phyloP scores from a whole-genome alignment of 2,797 vertebrate genomes.

The Chaenodraco wilsoni region DNA sequence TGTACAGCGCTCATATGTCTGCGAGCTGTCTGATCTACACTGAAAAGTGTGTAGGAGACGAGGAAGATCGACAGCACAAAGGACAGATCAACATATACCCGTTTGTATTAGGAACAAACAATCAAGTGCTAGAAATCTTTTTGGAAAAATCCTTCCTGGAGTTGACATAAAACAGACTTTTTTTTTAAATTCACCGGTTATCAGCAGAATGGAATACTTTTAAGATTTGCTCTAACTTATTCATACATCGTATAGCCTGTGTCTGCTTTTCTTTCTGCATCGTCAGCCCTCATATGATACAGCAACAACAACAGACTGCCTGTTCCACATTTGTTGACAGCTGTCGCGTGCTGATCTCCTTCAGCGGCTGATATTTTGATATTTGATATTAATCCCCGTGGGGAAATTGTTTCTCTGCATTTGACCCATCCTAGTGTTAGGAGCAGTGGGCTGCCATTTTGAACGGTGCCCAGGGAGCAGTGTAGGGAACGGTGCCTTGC shows the following conservation, averaged over 20 bases:
- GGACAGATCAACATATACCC: neutral
- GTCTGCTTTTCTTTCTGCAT: neutral
- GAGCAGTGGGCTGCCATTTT: no score
- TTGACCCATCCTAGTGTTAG: no score
- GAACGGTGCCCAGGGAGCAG: no score
- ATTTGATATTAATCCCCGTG: no score
- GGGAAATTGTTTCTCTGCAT: no score
- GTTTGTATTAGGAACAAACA: neutral
- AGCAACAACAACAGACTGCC: neutral
- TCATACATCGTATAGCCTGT: neutral
- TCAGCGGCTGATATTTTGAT: neutral
- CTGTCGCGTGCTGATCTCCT: constrained; percentile 20
- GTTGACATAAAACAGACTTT: neutral
- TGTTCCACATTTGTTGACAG: constrained; percentile 20
- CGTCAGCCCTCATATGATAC: constrained; percentile 16
- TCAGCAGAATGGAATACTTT: neutral
- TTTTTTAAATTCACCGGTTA: neutral
- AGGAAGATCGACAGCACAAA: neutral
- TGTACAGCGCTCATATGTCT: neutral
- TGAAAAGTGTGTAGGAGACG: no score
- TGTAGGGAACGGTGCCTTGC: no score
- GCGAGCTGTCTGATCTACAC: neutral
- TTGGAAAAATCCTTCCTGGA: neutral
- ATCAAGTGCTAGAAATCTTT: neutral
- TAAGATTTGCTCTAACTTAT: neutral